Evolutionary conservation across 2,888 invertebrate species (phyloP), one percentile per base, ranked within the genome.

Genomic region (Boloria selene): DNA sequence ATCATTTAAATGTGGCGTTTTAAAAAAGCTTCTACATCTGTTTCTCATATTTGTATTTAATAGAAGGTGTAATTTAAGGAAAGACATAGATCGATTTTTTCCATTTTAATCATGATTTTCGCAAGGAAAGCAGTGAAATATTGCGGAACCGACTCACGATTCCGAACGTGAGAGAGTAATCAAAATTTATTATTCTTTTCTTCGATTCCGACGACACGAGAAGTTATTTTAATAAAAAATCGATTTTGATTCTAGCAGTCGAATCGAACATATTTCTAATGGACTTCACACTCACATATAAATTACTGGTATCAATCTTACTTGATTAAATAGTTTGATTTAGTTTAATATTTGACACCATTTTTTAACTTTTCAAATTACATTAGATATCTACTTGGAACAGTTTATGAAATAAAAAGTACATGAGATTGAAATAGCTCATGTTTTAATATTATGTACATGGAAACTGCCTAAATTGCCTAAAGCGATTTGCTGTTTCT

Each of bases 91-190:
- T 70, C 80, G 81, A 80, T 79, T 79, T 81, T 82, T 83, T 81
- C 77, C 81, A 85, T 82, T 88, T 88, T 87, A 84, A 86, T 86
- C 86, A 85, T 82, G 80, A 83, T 80, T 85, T 82, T 82, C 78
- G 77, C 80, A 74, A 78, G 79, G 81, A 81, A 81, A 77, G 79
- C 76, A 80, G 74, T 81, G 79, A 83, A 83, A 84, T 86, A 87
- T 88, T 87, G 82, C 82, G 81, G 78, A 88, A 89, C 85, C 89
- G 81, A 86, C 86, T 88, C 89, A 90, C 88, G 88, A 81, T 78
- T 80, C 83, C 82, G 87, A 85, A 88, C 88, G 88, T 86, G 88
- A 86, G 85, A 88, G 87, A 83, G 87, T 90, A 90, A 90, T 89
- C 88, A 87, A 88, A 88, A 88, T 89, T 85, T 88, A 88, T 88